A percentile compares a stretch with the other conserved stretches of the same genome.
These are phyloP conservation scores for Podargus strigoides DNA, from an alignment of 2,797 vertebrate genomes.

Conservation along the genomic window DNA sequence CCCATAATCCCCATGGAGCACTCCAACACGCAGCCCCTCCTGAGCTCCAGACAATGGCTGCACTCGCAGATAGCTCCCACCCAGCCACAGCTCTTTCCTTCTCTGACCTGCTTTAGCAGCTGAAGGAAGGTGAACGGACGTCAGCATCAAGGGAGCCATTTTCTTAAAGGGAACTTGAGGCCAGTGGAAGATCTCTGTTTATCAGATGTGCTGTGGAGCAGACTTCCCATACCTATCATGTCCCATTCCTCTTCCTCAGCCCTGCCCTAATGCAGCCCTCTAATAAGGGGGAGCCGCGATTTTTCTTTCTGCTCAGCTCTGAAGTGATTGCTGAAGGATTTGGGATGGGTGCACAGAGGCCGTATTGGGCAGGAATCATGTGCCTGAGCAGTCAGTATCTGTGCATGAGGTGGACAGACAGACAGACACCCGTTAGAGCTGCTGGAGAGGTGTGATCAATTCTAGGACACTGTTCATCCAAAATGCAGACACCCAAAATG, in stretches of 20 bases:
- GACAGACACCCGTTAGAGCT: not conserved
- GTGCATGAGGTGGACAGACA: fast-evolving
- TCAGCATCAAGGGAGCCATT: slow-evolving; percentile 49
- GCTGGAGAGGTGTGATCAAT: not conserved
- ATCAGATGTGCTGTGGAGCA: slow-evolving; percentile 16
- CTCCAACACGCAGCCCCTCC: slow-evolving; percentile 53
- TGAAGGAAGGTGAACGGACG: slow-evolving; percentile 56
- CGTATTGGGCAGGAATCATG: not conserved
- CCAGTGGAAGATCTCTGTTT: slow-evolving; percentile 50
- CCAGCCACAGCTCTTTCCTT: slow-evolving; percentile 56
- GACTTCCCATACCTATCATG: slow-evolving; percentile 39
- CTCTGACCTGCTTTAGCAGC: slow-evolving; percentile 52
- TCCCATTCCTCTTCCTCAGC: slow-evolving; percentile 38
- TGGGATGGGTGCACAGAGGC: not conserved
- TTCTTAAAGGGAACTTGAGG: slow-evolving; percentile 41
- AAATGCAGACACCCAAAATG: not conserved
- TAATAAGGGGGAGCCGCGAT: not conserved
- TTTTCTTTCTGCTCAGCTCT: not conserved
- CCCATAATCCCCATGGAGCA: slow-evolving; percentile 71
- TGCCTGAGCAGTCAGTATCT: not conserved
- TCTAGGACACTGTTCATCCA: not conserved
- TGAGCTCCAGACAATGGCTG: slow-evolving; percentile 68
- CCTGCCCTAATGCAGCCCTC: not conserved
- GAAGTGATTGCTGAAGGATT: not conserved
- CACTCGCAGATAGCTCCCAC: slow-evolving; percentile 29